Evolutionary conservation across 2,113 vertebrate species (phyloP).

Genomic region (Arenaria interpres): DNA sequence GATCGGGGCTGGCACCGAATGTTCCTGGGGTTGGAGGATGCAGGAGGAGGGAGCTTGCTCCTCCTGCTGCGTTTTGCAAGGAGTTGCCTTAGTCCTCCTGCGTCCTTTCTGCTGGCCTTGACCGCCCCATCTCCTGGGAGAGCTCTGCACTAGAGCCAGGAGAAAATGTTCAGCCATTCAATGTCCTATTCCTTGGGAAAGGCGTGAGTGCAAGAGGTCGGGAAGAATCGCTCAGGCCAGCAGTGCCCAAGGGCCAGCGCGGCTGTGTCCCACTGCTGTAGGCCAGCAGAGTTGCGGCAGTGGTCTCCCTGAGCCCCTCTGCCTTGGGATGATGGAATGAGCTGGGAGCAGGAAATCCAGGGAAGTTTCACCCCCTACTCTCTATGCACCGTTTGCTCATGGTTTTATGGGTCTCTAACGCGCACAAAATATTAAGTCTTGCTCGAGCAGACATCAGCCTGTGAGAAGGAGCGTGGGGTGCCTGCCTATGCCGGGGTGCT

Average conservation of each 20-base stretch:
- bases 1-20: background rate
- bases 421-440: background rate
- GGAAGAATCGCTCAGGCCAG: background rate
- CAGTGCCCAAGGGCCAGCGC: rapidly evolving
- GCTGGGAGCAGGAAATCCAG: background rate
- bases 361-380: too few species aligned
- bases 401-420: background rate
- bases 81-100: background rate
- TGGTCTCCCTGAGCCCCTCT: background rate
- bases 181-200: background rate
- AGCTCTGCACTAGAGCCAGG: background rate
- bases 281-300: background rate
- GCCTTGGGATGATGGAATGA: rapidly evolving
- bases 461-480: rapidly evolving
- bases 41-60: background rate
- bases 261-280: background rate
- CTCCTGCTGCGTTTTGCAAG: background rate
- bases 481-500: background rate
- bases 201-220: background rate
- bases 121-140: background rate
- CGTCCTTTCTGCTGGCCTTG: background rate
- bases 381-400: background rate
- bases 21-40: background rate
- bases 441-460: background rate
- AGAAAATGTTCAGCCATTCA: background rate